Conservation (phyloP, 2,797 vertebrate species). For the Fundulus diaphanus region DNA sequence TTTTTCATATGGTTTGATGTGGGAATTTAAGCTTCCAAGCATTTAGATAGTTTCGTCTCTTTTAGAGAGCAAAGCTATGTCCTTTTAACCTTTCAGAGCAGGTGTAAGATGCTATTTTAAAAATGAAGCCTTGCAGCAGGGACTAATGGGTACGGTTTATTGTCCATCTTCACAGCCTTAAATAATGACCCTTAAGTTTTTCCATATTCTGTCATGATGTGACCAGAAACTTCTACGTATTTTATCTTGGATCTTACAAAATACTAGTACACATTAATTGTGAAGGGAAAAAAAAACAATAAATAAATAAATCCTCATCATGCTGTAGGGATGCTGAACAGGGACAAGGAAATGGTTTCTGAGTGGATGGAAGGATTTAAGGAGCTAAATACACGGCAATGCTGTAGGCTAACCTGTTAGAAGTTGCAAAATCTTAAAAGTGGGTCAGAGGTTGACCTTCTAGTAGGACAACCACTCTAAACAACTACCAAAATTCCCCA, state of each 20-base stretch:
- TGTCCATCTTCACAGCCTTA: background rate
- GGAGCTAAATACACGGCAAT: no score
- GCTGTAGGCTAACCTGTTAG: no score
- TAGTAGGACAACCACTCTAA: no score
- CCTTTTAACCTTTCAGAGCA: background rate
- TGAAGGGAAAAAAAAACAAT: no score
- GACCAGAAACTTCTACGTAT: background rate
- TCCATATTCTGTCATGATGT: background rate
- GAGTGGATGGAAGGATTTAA: no score
- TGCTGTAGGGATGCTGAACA: no score
- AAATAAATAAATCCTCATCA: no score
- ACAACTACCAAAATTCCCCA: no score
- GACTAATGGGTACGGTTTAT: background rate
- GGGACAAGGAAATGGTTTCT: background rate
- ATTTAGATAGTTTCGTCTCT: slow-evolving; percentile 8
- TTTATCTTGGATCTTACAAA: background rate
- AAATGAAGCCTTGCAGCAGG: background rate
- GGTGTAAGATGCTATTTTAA: background rate
- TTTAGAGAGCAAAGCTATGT: background rate
- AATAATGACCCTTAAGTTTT: background rate
- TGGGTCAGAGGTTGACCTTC: no score
- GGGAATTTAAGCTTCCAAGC: slow-evolving; percentile 8
- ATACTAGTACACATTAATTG: no score
- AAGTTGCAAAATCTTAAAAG: no score
- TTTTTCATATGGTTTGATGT: background rate